These are phyloP conservation scores for Bactericera cockerelli DNA, from an alignment of 1,140 invertebrate species.

Conservation along the genomic window DNA sequence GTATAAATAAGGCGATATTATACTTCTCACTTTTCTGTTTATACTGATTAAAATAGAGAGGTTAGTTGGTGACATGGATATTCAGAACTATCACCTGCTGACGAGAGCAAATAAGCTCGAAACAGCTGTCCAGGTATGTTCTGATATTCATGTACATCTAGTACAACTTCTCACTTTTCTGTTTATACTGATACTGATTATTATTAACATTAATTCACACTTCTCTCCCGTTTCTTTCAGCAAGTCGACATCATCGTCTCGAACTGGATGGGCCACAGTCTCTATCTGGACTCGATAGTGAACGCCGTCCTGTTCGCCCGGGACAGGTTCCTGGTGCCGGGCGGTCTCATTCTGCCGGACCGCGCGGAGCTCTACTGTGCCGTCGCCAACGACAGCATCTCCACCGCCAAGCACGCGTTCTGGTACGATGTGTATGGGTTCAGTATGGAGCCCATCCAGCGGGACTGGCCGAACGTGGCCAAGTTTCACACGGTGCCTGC, in stretches of 20 bases:
- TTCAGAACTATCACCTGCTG: too few species aligned
- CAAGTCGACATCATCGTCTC: not conserved
- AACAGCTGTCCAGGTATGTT: too few species aligned
- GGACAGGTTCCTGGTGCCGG: not conserved
- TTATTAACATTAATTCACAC: too few species aligned
- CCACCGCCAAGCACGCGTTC: not conserved
- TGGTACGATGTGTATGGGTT: constrained; percentile 1
- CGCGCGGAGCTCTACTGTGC: not conserved
- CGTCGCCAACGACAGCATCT: not conserved
- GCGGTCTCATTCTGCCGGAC: constrained; percentile 1
- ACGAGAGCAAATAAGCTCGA: too few species aligned
- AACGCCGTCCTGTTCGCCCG: not conserved
- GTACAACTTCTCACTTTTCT: too few species aligned
- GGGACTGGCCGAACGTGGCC: not conserved
- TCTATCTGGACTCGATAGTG: not conserved
- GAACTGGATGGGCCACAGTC: not conserved
- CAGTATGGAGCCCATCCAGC: not conserved
- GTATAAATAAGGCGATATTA: too few species aligned
- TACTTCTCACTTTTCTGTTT: too few species aligned
- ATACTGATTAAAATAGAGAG: too few species aligned
- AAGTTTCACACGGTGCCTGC: not conserved
- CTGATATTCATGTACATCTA: too few species aligned
- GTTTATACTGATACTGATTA: too few species aligned
- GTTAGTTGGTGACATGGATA: too few species aligned
- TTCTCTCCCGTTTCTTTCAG: not conserved